Evolutionary conservation across 2,113 vertebrate genomes (phyloP).

Genomic region (Anoplopoma fimbria): DNA sequence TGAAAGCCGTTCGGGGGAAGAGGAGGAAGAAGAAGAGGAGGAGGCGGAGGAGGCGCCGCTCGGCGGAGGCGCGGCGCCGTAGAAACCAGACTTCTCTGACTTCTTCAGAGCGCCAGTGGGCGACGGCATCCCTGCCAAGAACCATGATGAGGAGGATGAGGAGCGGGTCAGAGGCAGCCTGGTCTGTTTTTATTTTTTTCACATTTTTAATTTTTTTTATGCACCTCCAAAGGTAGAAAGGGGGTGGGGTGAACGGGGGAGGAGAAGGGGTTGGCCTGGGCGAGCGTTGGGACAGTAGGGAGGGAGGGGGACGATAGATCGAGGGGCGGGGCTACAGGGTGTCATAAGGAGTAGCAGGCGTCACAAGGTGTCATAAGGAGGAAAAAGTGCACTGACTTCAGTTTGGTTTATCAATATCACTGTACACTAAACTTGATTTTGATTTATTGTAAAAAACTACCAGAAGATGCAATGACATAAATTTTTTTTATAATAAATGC

Average conservation of each 20-base stretch:
- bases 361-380: neutral
- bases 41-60: slow-evolving; percentile 69
- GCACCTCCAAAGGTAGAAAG: slow-evolving; percentile 11
- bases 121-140: slow-evolving; percentile 95
- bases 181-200: neutral
- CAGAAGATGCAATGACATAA: too few species aligned
- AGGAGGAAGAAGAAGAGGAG: slow-evolving; percentile 82
- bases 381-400: neutral
- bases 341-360: neutral
- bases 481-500: neutral
- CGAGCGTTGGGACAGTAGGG: neutral
- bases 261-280: neutral
- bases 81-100: slow-evolving; percentile 99
- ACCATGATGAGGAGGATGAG: slow-evolving; percentile 83
- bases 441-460: neutral
- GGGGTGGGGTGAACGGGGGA: neutral
- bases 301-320: slow-evolving; percentile 3
- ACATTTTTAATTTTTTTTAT: slow-evolving; percentile 3
- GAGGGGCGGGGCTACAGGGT: neutral
- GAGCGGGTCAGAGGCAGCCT: slow-evolving; percentile 30
- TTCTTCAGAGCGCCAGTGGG: slow-evolving; percentile 96
- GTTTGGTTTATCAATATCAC: neutral
- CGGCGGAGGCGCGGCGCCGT: slow-evolving; percentile 91
- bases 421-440: neutral
- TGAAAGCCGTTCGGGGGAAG: slow-evolving; percentile 96